Evolutionary conservation across 1,140 invertebrate genomes (phyloP), one percentile per base, ranked within the genome.

Genomic region (Eueides isabella): DNA sequence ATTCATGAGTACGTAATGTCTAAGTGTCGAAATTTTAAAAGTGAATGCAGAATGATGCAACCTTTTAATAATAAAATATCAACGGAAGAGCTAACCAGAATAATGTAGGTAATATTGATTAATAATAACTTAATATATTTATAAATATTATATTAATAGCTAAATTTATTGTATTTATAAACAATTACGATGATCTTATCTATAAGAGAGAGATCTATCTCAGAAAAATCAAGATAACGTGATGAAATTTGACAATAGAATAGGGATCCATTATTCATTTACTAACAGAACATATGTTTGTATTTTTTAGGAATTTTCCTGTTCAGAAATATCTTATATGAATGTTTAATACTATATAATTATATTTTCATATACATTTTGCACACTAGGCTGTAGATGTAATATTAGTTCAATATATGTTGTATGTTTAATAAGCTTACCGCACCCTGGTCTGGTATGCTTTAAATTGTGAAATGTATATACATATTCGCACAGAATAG

Each of bases 1-100:
- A 86, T 81, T 86, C 82, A 89, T 55, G 48, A 55, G 48, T 55
- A 19, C 48, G 26, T 55, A 55, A 38, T 38, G 7, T 85, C 83
- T 84, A n/a, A n/a, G 82, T 91, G 85, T 88, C 88, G 86, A 88
- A 88, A 92, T 81, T 85, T 68, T 85, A 86, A 90, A 92, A 91
- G 90, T 91, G 90, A 90, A 90, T 80, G 86, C 84, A 79, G 72
- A 62, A 74, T 92, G 89, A 91, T 78, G 90, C 83, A 92, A 92
- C 80, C 84, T 88, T 90, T 89, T 81, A 89, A 89, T 91, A 89
- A 79, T 85, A 78, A 88, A 80, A 85, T 85, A 85, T 80, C 78
- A 78, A 80, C 80, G 79, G 75, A 75, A 79, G 80, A 85, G 78
- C 84, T 79, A 75, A 61, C 28, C 23, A 55, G 11, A 75, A n/a